These are phyloP conservation scores for Gephyroberyx darwinii DNA, from an alignment of 2,797 vertebrate genomes.

Conservation along the genomic window DNA sequence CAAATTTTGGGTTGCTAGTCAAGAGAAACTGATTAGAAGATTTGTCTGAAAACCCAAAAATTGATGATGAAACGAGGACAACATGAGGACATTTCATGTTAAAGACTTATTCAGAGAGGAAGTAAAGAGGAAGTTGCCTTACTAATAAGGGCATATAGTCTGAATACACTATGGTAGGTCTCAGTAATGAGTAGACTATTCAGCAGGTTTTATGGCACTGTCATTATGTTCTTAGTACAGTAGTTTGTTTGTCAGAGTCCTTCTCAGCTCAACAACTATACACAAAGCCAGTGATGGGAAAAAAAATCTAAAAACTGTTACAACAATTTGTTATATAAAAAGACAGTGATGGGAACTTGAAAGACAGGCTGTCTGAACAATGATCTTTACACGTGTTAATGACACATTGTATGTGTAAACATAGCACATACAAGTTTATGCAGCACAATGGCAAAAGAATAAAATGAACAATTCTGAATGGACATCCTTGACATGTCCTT, in stretches of 20 bases:
- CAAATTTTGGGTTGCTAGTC: too few relatives aligned
- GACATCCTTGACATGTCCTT: too few relatives aligned
- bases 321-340: slow-evolving; percentile 45
- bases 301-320: slow-evolving; percentile 42
- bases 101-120: not conserved
- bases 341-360: slow-evolving; percentile 53
- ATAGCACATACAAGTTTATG: slow-evolving; percentile 13
- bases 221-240: slow-evolving; percentile 36
- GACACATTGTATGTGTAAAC: slow-evolving; percentile 1
- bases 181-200: slow-evolving; percentile 17
- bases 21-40: too few relatives aligned
- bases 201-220: slow-evolving; percentile 4
- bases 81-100: not conserved
- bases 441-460: not conserved
- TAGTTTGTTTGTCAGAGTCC: slow-evolving; percentile 23
- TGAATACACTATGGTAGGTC: not conserved
- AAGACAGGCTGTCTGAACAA: slow-evolving; percentile 48
- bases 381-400: not conserved
- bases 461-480: not conserved
- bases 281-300: slow-evolving; percentile 46
- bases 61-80: not conserved
- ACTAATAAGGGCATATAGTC: too few relatives aligned
- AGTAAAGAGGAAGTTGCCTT: slow-evolving; percentile 9
- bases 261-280: slow-evolving; percentile 47
- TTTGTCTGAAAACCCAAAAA: too few relatives aligned